A percentile compares a stretch with the other conserved stretches of the same genome.
These are phyloP conservation scores for Platysternon megacephalum DNA, from an alignment of 2,113 vertebrate species.

Conservation along the genomic window DNA sequence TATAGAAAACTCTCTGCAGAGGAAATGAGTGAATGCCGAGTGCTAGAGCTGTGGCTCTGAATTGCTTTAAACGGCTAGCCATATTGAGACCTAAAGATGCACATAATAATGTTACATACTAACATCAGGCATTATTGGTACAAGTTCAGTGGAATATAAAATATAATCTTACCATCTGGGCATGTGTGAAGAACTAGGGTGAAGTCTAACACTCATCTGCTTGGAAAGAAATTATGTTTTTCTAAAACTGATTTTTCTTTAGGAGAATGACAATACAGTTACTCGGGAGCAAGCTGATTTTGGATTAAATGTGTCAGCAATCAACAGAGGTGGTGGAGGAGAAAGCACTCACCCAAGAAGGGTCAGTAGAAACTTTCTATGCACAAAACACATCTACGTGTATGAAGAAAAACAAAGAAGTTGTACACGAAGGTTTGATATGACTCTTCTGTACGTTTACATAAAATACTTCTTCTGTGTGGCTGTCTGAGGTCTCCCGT, in stretches of 20 bases:
- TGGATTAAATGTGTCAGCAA: slow-evolving; percentile 86
- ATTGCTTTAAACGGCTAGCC: background rate
- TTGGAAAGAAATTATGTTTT: background rate
- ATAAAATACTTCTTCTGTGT: background rate
- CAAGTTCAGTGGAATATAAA: background rate
- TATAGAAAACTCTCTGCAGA: background rate
- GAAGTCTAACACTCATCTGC: background rate
- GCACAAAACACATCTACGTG: background rate
- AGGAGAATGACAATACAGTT: slow-evolving; percentile 76
- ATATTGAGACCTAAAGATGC: background rate
- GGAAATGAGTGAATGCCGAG: background rate
- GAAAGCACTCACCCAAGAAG: slow-evolving; percentile 70
- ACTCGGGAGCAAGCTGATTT: slow-evolving; percentile 79
- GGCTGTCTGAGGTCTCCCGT: background rate
- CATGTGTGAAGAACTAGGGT: background rate
- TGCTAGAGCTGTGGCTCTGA: background rate
- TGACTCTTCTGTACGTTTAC: background rate
- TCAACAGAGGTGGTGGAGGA: slow-evolving; percentile 73
- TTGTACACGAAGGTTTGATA: background rate
- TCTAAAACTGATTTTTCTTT: slow-evolving; percentile 11
- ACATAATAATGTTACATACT: background rate
- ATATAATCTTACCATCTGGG: background rate
- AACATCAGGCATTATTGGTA: background rate
- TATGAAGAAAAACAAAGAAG: accelerated
- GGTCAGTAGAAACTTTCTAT: slow-evolving; percentile 65